Percentiles rank a stretch among this genome's conserved stretches.
These are phyloP conservation scores for Pseudomyrmex sp. DNA, from an alignment of 1,140 invertebrate species.

Conservation along the genomic window DNA sequence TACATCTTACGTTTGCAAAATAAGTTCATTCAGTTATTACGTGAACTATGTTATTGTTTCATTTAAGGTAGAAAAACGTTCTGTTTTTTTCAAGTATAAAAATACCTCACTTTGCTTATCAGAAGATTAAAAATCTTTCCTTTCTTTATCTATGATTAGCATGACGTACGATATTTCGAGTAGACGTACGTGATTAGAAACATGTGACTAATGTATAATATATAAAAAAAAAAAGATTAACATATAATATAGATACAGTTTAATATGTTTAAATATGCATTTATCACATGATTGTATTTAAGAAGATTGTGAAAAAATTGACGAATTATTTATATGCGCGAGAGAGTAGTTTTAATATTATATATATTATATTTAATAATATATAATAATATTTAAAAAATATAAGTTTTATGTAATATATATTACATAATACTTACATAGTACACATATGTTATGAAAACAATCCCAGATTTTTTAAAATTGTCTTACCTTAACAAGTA, in stretches of 20 bases:
- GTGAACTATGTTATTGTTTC: neutral
- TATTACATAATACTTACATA: neutral
- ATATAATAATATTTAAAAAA: neutral
- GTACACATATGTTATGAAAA: neutral
- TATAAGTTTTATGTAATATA: slow-evolving; percentile 3
- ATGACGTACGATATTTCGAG: slow-evolving; percentile 6
- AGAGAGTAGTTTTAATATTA: neutral
- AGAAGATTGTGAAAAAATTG: no score
- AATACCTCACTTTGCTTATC: neutral
- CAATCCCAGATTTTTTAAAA: no score
- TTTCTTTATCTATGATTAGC: neutral
- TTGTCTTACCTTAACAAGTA: no score
- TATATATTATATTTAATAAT: no score
- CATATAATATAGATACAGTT: no score
- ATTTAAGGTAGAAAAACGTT: neutral
- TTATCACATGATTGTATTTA: no score
- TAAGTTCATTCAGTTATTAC: slow-evolving; percentile 40
- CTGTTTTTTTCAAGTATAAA: neutral
- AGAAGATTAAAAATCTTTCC: neutral
- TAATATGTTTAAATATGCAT: no score
- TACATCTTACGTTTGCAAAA: neutral
- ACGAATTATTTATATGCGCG: neutral
- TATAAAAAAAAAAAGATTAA: no score
- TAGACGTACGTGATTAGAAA: slow-evolving; percentile 1
- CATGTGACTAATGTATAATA: slow-evolving; percentile 22